A percentile compares a stretch with the other conserved stretches of the same genome.
Conservation (phyloP, 2,797 vertebrate species). For the Tragopan temminckii region DNA sequence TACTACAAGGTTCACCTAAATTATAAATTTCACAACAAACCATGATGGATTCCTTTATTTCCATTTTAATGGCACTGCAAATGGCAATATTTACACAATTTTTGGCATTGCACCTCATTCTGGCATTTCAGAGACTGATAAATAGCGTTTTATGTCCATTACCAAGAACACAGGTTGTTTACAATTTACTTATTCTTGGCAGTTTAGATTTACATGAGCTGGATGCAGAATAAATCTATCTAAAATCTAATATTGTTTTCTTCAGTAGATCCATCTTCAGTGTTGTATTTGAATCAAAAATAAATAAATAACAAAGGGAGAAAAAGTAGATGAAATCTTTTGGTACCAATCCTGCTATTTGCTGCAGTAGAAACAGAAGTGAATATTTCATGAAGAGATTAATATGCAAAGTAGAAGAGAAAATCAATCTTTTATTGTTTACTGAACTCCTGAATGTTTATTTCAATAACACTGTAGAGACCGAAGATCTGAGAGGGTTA, state of each 20-base stretch:
- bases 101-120: constrained; percentile 41
- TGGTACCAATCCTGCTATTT: background rate
- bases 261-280: background rate
- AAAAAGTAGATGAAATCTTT: background rate
- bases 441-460: background rate
- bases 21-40: constrained; percentile 19
- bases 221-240: constrained; percentile 20
- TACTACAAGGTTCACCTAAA: constrained; percentile 9
- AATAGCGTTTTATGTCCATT: constrained; percentile 56
- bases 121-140: constrained; percentile 37
- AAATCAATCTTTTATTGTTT: background rate
- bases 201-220: constrained; percentile 36
- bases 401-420: background rate
- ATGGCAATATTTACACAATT: constrained; percentile 60
- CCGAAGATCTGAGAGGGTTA: background rate
- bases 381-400: background rate
- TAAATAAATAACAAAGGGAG: background rate
- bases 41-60: constrained; percentile 55
- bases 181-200: background rate
- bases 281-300: background rate
- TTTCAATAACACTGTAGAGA: background rate
- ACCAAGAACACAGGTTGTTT: constrained; percentile 32
- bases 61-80: constrained; percentile 65
- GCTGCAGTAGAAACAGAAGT: background rate
- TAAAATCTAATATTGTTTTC: constrained; percentile 33